Evolutionary conservation across 2,888 invertebrate genomes (phyloP).

Genomic region (Scaptomyza flava): DNA sequence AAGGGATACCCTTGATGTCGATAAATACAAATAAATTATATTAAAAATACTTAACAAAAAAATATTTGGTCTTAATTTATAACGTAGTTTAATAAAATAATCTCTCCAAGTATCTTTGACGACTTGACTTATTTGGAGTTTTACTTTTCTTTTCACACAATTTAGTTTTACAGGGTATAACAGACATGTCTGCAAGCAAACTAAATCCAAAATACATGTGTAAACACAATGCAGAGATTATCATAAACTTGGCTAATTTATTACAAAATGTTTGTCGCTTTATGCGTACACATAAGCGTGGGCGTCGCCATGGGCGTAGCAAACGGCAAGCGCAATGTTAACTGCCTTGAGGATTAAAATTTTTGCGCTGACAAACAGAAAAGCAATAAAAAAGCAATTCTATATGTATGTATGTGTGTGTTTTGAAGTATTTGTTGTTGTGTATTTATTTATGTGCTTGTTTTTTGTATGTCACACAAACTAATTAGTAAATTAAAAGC

Average conservation of each 20-base stretch:
- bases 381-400: slow-evolving; percentile 29
- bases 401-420: slow-evolving; percentile 2
- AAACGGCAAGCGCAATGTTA: slow-evolving; percentile 4
- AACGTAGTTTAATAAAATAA: too few species aligned
- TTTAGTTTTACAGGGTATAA: neutral
- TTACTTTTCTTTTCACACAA: neutral
- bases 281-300: slow-evolving; percentile 37
- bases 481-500: slow-evolving; percentile 56
- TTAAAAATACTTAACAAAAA: too few species aligned
- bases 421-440: slow-evolving; percentile 15
- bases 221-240: slow-evolving; percentile 67
- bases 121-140: too few species aligned
- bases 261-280: slow-evolving; percentile 49
- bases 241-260: slow-evolving; percentile 68
- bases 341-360: slow-evolving; percentile 50
- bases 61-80: too few species aligned
- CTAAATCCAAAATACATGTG: slow-evolving; percentile 69
- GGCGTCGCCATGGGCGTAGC: neutral
- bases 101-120: too few species aligned
- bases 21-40: neutral
- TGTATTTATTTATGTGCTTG: slow-evolving; percentile 36
- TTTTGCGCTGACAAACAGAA: slow-evolving; percentile 40
- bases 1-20: neutral
- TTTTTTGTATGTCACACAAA: slow-evolving; percentile 22
- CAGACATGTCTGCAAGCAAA: slow-evolving; percentile 16